A percentile compares a stretch with the other conserved stretches of the same genome.
phyloP scores from a whole-genome alignment of 2,888 invertebrate species.

The Clivina fossor region DNA sequence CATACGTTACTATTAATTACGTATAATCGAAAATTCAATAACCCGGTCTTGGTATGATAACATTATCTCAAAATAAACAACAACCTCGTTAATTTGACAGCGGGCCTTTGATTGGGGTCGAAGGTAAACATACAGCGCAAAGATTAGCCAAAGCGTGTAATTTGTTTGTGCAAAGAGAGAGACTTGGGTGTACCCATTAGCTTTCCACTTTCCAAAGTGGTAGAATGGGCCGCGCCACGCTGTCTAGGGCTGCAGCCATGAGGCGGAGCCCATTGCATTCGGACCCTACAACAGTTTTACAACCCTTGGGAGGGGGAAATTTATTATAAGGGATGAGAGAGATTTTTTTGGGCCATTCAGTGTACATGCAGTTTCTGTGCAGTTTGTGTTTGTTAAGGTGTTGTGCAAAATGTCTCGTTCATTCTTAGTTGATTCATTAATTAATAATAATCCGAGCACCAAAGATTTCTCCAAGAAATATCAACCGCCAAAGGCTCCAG shows the following conservation, averaged over 20 bases:
- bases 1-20: slow-evolving; percentile 18
- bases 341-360: slow-evolving; percentile 11
- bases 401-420: slow-evolving; percentile 75
- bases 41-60: slow-evolving; percentile 11
- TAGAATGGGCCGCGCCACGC: slow-evolving; percentile 38
- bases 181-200: slow-evolving; percentile 40
- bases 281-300: slow-evolving; percentile 45
- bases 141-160: slow-evolving; percentile 47
- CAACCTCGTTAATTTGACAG: slow-evolving; percentile 23
- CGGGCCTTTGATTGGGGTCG: slow-evolving; percentile 20
- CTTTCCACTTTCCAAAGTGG: slow-evolving; percentile 15
- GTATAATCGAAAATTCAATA: slow-evolving; percentile 17
- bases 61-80: slow-evolving; percentile 13
- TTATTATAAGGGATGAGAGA: slow-evolving; percentile 20
- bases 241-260: slow-evolving; percentile 42
- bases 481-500: slow-evolving; percentile 47
- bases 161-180: slow-evolving; percentile 48
- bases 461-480: slow-evolving; percentile 54
- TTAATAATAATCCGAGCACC: slow-evolving; percentile 62
- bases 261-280: slow-evolving; percentile 50
- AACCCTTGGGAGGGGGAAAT: slow-evolving; percentile 45
- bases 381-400: slow-evolving; percentile 30
- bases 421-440: slow-evolving; percentile 78
- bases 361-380: slow-evolving; percentile 39
- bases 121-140: slow-evolving; percentile 42